Evolutionary conservation across 2,113 vertebrate genomes (phyloP).

Genomic region (Anoplopoma fimbria): DNA sequence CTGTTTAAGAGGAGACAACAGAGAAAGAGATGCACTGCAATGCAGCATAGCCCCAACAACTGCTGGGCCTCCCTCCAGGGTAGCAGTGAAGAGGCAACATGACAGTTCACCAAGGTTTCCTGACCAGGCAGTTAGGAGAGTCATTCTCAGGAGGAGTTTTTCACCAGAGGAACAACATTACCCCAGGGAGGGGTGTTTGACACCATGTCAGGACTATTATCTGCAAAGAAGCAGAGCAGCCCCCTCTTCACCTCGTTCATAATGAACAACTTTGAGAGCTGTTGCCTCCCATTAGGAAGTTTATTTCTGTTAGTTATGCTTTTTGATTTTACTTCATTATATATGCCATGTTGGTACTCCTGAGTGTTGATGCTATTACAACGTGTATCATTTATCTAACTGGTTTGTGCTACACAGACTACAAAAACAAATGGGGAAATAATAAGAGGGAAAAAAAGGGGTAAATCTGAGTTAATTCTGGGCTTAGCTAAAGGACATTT

Average conservation of each 20-base stretch:
- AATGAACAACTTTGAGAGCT: background rate
- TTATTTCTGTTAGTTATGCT: background rate
- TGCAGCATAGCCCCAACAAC: conserved; percentile 55
- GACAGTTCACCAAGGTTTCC: conserved; percentile 51
- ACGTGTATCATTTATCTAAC: background rate
- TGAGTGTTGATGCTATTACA: background rate
- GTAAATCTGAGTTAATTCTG: background rate
- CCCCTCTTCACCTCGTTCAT: conserved; percentile 1
- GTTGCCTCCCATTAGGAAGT: background rate
- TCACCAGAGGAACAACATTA: conserved; percentile 17
- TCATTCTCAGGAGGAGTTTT: conserved; percentile 29
- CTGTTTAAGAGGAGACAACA: conserved; percentile 48
- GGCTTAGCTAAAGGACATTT: background rate
- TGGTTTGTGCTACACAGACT: background rate
- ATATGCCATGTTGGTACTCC: background rate
- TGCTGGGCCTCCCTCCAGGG: conserved; percentile 39
- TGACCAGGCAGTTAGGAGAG: conserved; percentile 16
- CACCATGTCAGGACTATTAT: conserved; percentile 31
- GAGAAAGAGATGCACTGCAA: conserved; percentile 61
- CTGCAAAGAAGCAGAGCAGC: conserved; percentile 20
- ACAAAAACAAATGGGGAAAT: background rate
- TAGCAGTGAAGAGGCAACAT: conserved; percentile 41
- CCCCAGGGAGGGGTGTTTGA: conserved; percentile 10
- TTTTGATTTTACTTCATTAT: background rate
- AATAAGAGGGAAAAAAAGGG: background rate